Percentiles rank a stretch among this genome's conserved stretches.
phyloP scores from a whole-genome alignment of 2,113 vertebrate genomes.

The Numenius arquata region DNA sequence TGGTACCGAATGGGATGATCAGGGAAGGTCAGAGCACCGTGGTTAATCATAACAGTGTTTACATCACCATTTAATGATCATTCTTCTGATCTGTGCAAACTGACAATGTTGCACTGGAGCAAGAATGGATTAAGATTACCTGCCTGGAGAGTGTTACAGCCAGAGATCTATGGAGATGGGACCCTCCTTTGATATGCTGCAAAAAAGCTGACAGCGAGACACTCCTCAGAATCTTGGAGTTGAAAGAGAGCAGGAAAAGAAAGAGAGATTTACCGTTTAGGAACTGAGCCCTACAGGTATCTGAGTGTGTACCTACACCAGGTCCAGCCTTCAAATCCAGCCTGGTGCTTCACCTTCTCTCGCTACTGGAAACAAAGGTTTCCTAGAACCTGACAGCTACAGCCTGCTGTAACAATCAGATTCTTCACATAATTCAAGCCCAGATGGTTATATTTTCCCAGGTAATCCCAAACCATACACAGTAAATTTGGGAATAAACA shows the following conservation, averaged over 20 bases:
- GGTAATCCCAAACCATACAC: neutral
- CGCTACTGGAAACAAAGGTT: neutral
- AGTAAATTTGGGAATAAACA: neutral
- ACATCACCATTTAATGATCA: too few species aligned
- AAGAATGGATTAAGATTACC: neutral
- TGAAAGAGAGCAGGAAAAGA: neutral
- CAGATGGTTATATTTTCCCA: neutral
- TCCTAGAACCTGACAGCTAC: neutral
- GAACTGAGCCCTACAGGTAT: neutral
- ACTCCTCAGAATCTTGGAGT: neutral
- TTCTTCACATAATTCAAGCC: neutral
- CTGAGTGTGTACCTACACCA: neutral
- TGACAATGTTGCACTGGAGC: neutral
- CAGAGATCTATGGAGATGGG: accelerated
- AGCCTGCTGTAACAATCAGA: neutral
- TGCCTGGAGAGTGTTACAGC: neutral
- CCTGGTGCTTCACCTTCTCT: neutral
- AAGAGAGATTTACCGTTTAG: neutral
- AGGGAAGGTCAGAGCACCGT: accelerated
- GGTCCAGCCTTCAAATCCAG: neutral
- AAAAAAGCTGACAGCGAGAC: neutral
- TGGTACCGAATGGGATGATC: accelerated
- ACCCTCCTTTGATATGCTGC: neutral
- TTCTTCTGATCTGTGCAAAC: neutral
- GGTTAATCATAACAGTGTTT: neutral